A percentile compares a stretch with the other conserved stretches of the same genome.
These are phyloP conservation scores for Hypolimnas misippus DNA, from an alignment of 2,888 invertebrate genomes.

Conservation along the genomic window DNA sequence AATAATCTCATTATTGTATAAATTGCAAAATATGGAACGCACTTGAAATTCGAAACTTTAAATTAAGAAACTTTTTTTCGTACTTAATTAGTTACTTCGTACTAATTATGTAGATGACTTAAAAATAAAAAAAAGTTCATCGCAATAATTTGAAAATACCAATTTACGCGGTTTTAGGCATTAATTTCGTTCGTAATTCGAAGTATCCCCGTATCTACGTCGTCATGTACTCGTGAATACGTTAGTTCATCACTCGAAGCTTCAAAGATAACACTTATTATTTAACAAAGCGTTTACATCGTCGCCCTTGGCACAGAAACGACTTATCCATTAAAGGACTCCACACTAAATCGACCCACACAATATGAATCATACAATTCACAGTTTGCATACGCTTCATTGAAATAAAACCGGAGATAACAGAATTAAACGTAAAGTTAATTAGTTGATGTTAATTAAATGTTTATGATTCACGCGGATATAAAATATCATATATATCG, in stretches of 20 bases:
- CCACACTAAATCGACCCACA: conserved; percentile 36
- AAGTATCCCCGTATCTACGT: no score
- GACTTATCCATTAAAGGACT: conserved; percentile 28
- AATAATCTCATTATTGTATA: no score
- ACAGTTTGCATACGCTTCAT: conserved; percentile 19
- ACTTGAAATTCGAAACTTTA: no score
- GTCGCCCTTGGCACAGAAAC: conserved; percentile 41
- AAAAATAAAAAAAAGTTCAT: no score
- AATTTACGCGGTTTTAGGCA: no score
- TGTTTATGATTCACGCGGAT: neutral
- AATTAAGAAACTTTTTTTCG: no score
- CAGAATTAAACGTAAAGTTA: conserved; percentile 6
- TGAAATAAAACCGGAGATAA: conserved; percentile 7
- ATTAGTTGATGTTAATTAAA: neutral
- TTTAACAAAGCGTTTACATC: conserved; percentile 23
- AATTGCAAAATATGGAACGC: no score
- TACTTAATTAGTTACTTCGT: no score
- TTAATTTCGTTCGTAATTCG: no score
- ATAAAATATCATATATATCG: neutral
- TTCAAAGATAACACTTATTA: conserved; percentile 14
- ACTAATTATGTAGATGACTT: no score
- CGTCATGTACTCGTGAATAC: neutral
- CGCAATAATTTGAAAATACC: no score
- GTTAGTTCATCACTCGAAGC: conserved; percentile 7
- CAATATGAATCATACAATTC: conserved; percentile 31